Base-by-base conservation (phyloP, 2,888 invertebrate species). In the Drosophila yooni region DNA sequence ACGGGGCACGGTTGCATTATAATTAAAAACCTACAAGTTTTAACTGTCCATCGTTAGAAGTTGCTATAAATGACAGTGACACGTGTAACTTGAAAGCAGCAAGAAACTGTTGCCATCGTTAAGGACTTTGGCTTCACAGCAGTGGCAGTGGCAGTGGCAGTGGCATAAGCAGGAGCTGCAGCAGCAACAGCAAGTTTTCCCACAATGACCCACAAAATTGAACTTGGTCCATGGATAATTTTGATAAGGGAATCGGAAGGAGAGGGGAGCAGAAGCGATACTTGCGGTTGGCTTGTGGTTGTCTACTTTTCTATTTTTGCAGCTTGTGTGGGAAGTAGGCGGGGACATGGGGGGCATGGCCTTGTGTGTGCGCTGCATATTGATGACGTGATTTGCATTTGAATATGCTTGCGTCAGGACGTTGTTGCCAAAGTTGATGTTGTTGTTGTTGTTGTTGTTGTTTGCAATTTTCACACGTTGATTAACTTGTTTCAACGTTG, bases 361-460 rank as follows among this genome's bases (percentile, higher is more conserved):
- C 34, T 10, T 61, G 50, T 53, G 81, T 75, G 72, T 70, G 76
- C 57, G 33, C 70, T 90, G 90, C 85, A 90, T 90, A 86, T 86
- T 88, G 89, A 88, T 88, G 88, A 89, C 88, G 91, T 90, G 91
- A 88, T 88, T 89, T 88, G 91, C 88, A 90, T 88, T 90, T 88
- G 91, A 89, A 88, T 88, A 85, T 88, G 90, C 74, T 65, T 74
- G 71, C 82, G 62, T 43, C 58, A 70, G 76, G 82, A 53, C 43
- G 61, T 56, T 63, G 72, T 62, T 61, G 70, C 58, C 59, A 27
- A 46, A 15, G 58, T 52, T 38, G 51, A 7, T 58, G 66, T 59
- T 69, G 67, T 53, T 72, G 69, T 54, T 75, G 67, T 18, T 69
- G 60, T 18, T 69, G 60, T 38, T 66, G 56, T 54, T 61, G 64